phyloP scores from a whole-genome alignment of 1,140 invertebrate genomes.

The Dufourea novaeangliae region DNA sequence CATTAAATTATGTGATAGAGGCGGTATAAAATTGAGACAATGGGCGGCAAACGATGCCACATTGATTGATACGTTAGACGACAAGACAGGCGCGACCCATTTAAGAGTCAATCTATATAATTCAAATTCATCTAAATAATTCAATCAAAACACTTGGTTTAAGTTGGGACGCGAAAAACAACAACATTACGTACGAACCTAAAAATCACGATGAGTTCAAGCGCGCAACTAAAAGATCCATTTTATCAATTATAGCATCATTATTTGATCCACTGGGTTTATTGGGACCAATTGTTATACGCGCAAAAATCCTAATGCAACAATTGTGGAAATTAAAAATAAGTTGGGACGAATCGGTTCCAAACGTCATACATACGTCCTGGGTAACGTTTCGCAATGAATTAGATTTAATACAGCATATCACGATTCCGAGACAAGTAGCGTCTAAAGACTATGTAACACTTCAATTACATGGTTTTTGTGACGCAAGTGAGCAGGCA shows the following conservation, averaged over 20 bases:
- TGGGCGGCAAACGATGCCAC: not conserved
- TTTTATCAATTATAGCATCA: not conserved
- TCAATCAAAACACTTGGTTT: not conserved
- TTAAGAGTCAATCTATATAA: not conserved
- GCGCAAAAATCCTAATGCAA: not conserved
- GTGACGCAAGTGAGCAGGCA: not conserved
- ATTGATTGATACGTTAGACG: not conserved
- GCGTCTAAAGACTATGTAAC: rapidly evolving
- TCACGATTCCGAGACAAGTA: not conserved
- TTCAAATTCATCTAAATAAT: not conserved
- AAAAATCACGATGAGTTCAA: no score
- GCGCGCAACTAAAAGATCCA: not conserved
- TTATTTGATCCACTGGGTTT: not conserved
- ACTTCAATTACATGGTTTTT: not conserved
- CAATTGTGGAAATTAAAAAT: not conserved
- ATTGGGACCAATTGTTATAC: not conserved
- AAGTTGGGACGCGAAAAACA: not conserved
- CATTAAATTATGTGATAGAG: not conserved
- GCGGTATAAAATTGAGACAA: not conserved
- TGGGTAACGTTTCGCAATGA: not conserved
- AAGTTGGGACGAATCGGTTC: not conserved
- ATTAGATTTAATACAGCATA: not conserved
- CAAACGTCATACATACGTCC: not conserved
- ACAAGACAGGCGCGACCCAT: no score
- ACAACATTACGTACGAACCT: not conserved